Evolutionary conservation across 2,113 vertebrate species (phyloP).

Genomic region (Lipotes vexillifer): DNA sequence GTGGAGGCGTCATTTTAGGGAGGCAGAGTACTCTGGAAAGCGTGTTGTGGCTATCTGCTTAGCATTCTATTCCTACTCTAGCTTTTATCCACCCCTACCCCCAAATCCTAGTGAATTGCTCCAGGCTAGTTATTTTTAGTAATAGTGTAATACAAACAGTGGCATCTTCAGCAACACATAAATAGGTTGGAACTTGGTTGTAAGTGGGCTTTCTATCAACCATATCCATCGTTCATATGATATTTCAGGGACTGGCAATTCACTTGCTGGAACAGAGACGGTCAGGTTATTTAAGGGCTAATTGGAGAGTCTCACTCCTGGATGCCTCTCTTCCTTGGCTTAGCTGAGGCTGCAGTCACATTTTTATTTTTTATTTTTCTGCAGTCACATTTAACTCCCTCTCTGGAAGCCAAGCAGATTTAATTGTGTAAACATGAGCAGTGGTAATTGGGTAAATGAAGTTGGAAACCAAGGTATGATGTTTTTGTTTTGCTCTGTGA

Average conservation of each 20-base stretch:
- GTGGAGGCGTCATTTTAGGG: not conserved
- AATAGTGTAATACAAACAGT: constrained; percentile 5
- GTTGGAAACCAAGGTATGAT: constrained; percentile 78
- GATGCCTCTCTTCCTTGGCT: constrained; percentile 55
- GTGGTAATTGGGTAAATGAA: constrained; percentile 75
- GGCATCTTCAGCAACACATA: constrained; percentile 7
- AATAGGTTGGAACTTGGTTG: constrained; percentile 4
- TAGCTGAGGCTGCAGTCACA: constrained; percentile 17
- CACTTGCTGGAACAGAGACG: constrained; percentile 9
- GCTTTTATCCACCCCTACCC: not conserved
- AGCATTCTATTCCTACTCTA: not conserved
- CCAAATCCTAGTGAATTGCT: constrained; percentile 11
- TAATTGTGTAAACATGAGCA: constrained; percentile 66
- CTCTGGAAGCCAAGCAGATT: constrained; percentile 48
- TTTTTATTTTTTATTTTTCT: constrained; percentile 57
- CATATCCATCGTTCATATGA: not conserved
- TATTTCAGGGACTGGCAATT: constrained; percentile 46
- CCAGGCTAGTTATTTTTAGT: constrained; percentile 8
- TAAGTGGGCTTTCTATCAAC: constrained; percentile 31
- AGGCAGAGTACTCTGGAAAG: not conserved
- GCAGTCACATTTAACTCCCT: constrained; percentile 59
- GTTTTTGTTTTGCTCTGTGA: constrained; percentile 70
- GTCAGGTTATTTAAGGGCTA: constrained; percentile 57
- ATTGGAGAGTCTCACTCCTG: constrained; percentile 36
- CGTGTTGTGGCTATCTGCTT: not conserved